A percentile compares a stretch with the other conserved stretches of the same genome.
These are phyloP conservation scores for Nebria ingens DNA, from an alignment of 1,140 invertebrate species.

Conservation along the genomic window DNA sequence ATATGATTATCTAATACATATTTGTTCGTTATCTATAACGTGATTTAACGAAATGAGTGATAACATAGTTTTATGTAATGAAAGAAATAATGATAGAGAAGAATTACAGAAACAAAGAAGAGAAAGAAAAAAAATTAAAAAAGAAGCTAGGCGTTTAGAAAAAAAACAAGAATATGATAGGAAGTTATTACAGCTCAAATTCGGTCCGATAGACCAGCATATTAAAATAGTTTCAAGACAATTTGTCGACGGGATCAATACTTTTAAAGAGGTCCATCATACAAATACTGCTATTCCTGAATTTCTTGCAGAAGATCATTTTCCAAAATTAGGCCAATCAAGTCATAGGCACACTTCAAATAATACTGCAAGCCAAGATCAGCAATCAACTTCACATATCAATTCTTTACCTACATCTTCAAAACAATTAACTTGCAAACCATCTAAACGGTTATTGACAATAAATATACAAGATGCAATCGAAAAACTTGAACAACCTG, in stretches of 20 bases:
- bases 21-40: too few relatives aligned
- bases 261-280: background rate
- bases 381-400: background rate
- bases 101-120: background rate
- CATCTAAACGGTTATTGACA: background rate
- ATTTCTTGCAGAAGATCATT: background rate
- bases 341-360: background rate
- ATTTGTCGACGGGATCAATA: background rate
- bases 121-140: constrained; percentile 9
- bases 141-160: background rate
- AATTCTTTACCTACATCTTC: background rate
- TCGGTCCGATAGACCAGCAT: background rate
- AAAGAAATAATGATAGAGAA: background rate
- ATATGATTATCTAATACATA: too few relatives aligned
- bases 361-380: background rate
- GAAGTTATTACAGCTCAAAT: background rate
- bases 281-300: background rate
- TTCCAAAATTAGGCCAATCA: background rate
- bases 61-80: too few relatives aligned
- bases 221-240: background rate
- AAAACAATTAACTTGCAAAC: background rate
- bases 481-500: background rate
- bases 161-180: background rate
- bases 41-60: too few relatives aligned
- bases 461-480: background rate